Evolutionary conservation across 2,888 invertebrate genomes (phyloP), one percentile per base, ranked within the genome.

Genomic region (Morpho helenor): DNA sequence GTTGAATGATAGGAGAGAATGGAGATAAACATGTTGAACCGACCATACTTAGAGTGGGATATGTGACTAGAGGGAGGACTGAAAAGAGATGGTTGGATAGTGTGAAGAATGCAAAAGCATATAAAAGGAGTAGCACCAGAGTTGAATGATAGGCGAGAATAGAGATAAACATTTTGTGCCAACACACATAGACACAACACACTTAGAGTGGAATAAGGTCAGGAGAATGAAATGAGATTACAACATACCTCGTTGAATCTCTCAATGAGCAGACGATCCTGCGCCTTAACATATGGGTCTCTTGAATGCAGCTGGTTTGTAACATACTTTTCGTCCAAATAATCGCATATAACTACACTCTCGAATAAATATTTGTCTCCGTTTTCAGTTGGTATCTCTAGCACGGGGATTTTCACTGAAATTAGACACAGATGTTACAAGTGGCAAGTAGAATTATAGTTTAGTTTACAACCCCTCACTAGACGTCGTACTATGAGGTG

Each of bases 331-430:
- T 96, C 97, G 68, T 97, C 96, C 52, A 97, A 75, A 74, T 95
- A 97, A 71, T 97, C 97, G 49, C 94, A 93, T 52, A 96, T 94
- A 3, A 97, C 93, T 2, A 96, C 91, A 54, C 96, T 96, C 74
- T 97, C 97, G 69, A 94, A 95, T 3, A 97, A 74, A 5, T 92
- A 91, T 49, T 92, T 92, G 56, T 94, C 95, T 0, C 92, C 92
- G 0, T 81, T 65, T 0, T 84, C 84, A 0, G 86, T 85, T 16
- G 93, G 91, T 42, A 95, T 81, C 73, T 96, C 95, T 7, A 97
- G 76, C 0, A 95, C 94, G 0, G 97, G 97, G 42, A 97, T 95
- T 87, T 95, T 95, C 49, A 92, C 93, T 91, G 82, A 1, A 94
- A 56, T 8, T 31, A 56, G 31, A 31, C 31, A 31, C 31, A 31